Evolutionary conservation across 2,797 vertebrate genomes (phyloP).

Genomic region (Selene dorsalis): DNA sequence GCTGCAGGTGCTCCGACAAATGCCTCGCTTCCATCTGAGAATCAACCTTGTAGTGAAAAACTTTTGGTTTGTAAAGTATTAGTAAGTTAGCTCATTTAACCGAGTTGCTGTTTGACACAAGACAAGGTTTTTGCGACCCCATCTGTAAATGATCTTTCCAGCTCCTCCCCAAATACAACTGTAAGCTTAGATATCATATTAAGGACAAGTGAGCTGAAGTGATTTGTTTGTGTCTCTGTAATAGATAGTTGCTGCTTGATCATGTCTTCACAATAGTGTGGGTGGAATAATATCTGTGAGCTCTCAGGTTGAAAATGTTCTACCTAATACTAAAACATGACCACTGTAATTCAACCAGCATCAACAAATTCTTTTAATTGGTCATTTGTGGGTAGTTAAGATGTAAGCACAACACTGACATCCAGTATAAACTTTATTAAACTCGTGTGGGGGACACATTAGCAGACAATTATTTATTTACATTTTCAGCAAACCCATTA

Average conservation of each 20-base stretch:
- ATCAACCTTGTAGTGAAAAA: constrained; percentile 48
- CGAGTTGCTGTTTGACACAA: no score
- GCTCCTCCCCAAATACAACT: no score
- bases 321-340: not conserved
- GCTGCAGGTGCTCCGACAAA: constrained; percentile 16
- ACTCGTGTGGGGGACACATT: not conserved
- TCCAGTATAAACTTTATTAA: not conserved
- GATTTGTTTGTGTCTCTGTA: no score
- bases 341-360: not conserved
- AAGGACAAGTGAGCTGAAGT: no score
- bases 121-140: no score
- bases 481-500: not conserved
- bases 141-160: not conserved
- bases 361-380: not conserved
- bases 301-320: no score
- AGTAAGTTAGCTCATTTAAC: not conserved
- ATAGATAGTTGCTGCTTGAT: no score
- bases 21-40: not conserved
- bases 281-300: no score
- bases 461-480: not conserved
- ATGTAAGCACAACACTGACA: not conserved
- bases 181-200: no score
- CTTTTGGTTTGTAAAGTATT: not conserved
- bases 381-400: not conserved
- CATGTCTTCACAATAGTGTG: no score